Evolutionary conservation across 23 tunicate genomes (phyloP), one percentile per base, ranked within the genome.

Genomic region (Trididemnum clinides): DNA sequence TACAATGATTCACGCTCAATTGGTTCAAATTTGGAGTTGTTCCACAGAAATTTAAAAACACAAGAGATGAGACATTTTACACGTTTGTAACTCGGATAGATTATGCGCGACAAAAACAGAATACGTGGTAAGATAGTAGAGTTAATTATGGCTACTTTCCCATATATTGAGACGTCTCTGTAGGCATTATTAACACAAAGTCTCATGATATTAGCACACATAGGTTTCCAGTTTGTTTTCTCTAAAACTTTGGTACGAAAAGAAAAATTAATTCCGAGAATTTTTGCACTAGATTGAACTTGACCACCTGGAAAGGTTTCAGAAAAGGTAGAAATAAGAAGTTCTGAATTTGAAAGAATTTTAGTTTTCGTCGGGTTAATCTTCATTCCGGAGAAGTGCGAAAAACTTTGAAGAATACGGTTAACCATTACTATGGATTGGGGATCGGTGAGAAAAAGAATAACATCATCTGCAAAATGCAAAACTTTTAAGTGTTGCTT

Each of bases 391-490:
- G 82, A 71, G 0, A 77, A 82, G 0, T 1, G 25, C 31, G 72
- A 29, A 51, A 26, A 84, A 1, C 21, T 29, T 2, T 27, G 32
- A 18, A 84, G 36, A 51, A 28, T 57, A 2, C 33, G 20, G 6
- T 33, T 15, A 39, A 73, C 57, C 33, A 26, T 1, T 32, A 72
- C 64, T 29, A 84, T 1, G 19, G 71, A 51, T 21, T 10, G 28
- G 18, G 18, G 19, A 28, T 84, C 71, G 49, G 6, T 4, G 32
- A 72, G 23, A 20, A 36, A 1, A 34, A 72, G 50, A 18, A 71
- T 84, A 1, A 58, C 50, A 25, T 84, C 88, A 51, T 84, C 88
- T 18, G 88, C 88, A 33, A 59, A 84, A 18, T 84, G 88, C 6
- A 33, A 23, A 15, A 84, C 50, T 84, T 84, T 84, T 32, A 39